These are phyloP conservation scores for Phyto melanocephala DNA, from an alignment of 2,888 invertebrate genomes.

Conservation along the genomic window DNA sequence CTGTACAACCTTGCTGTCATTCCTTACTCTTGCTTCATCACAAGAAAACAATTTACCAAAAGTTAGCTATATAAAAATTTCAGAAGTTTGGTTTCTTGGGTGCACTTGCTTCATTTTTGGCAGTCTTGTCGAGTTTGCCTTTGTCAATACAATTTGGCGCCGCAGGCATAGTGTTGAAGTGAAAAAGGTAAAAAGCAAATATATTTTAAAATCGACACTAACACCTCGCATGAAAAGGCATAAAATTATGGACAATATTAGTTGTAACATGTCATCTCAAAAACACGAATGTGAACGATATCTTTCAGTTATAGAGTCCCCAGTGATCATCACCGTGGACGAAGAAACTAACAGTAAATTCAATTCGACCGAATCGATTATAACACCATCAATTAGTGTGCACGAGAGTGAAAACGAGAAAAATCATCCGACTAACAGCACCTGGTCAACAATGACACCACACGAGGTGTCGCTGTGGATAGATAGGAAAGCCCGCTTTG, in stretches of 20 bases:
- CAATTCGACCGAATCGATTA: slow-evolving; percentile 35
- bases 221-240: slow-evolving; percentile 88
- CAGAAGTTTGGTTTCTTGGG: slow-evolving; percentile 93
- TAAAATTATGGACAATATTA: slow-evolving; percentile 82
- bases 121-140: slow-evolving; percentile 91
- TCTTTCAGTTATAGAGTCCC: slow-evolving; percentile 77
- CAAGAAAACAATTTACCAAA: slow-evolving; percentile 90
- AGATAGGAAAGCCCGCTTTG: slow-evolving; percentile 85
- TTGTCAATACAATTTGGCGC: slow-evolving; percentile 93
- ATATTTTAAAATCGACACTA: slow-evolving; percentile 89
- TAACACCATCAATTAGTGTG: slow-evolving; percentile 60
- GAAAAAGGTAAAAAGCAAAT: slow-evolving; percentile 84
- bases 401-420: slow-evolving; percentile 75
- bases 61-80: slow-evolving; percentile 93
- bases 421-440: slow-evolving; percentile 61
- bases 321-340: slow-evolving; percentile 83
- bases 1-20: slow-evolving; percentile 91
- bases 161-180: slow-evolving; percentile 81
- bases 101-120: slow-evolving; percentile 91
- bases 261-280: background rate
- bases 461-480: slow-evolving; percentile 94
- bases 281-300: slow-evolving; percentile 75
- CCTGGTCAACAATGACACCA: slow-evolving; percentile 91
- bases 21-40: slow-evolving; percentile 92
- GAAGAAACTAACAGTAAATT: slow-evolving; percentile 64